phyloP scores from a whole-genome alignment of 1,140 invertebrate species.

The Drosophila takahashii region DNA sequence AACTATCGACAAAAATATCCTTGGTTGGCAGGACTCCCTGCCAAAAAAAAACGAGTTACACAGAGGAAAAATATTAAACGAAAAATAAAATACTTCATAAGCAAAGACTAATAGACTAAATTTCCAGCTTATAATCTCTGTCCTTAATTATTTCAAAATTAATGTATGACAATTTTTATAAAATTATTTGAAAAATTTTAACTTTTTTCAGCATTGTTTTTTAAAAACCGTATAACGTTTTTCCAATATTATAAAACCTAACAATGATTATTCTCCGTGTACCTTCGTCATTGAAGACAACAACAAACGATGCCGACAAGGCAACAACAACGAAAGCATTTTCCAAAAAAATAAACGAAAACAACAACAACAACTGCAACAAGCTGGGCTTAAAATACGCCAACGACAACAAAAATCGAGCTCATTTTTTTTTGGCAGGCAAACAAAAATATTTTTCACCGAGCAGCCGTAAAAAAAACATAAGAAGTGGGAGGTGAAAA shows the following conservation, averaged over 20 bases:
- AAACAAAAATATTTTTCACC: conserved; percentile 61
- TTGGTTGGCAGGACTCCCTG: conserved; percentile 46
- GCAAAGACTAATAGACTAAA: too few species aligned
- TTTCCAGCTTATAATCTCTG: too few species aligned
- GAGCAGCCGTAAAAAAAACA: conserved; percentile 44
- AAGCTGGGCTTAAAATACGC: neutral
- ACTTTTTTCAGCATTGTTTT: too few species aligned
- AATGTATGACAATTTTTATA: too few species aligned
- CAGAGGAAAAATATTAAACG: neutral
- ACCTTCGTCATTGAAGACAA: conserved; percentile 13
- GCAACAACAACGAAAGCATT: conserved; percentile 6
- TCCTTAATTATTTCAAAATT: too few species aligned
- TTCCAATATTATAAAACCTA: neutral
- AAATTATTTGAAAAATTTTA: too few species aligned
- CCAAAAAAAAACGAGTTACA: conserved; percentile 31
- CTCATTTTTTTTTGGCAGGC: conserved; percentile 59
- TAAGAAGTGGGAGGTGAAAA: conserved; percentile 3
- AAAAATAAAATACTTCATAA: too few species aligned
- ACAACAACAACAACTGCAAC: neutral
- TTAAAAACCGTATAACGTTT: too few species aligned
- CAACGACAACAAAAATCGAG: conserved; percentile 47
- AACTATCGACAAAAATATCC: conserved; percentile 16
- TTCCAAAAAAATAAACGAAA: neutral
- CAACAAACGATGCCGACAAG: conserved; percentile 14
- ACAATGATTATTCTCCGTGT: neutral